These are phyloP conservation scores for Desmodus rotundus DNA, from an alignment of 2,113 vertebrate genomes.

Conservation along the genomic window DNA sequence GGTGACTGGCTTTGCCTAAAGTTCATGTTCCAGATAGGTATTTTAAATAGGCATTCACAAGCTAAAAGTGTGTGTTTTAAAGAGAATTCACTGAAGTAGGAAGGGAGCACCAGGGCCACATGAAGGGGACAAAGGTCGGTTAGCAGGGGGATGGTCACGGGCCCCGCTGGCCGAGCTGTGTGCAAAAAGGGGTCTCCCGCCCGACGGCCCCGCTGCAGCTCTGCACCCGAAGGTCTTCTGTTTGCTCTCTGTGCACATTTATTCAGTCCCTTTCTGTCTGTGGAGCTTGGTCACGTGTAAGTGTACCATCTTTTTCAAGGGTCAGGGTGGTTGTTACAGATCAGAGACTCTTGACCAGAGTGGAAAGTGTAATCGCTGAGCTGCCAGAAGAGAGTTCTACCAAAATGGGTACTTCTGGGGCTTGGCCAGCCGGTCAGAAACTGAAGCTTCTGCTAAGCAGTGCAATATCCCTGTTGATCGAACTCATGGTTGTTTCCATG, in stretches of 20 bases:
- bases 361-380: background rate
- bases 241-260: background rate
- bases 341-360: background rate
- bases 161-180: background rate
- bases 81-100: background rate
- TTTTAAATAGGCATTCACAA: background rate
- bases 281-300: background rate
- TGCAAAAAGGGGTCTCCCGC: background rate
- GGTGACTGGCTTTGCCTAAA: background rate
- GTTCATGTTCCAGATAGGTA: background rate
- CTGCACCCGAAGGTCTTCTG: background rate
- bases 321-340: background rate
- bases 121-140: background rate
- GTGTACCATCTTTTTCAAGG: background rate
- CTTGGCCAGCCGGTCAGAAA: background rate
- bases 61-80: background rate
- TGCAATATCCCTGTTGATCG: background rate
- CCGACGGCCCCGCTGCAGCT: accelerated
- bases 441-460: background rate
- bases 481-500: background rate
- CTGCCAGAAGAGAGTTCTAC: background rate
- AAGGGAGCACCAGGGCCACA: background rate
- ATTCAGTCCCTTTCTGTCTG: background rate
- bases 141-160: background rate
- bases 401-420: background rate